Evolutionary conservation across 23 tunicate species (phyloP).

Genomic region (Halocynthia aurantium): DNA sequence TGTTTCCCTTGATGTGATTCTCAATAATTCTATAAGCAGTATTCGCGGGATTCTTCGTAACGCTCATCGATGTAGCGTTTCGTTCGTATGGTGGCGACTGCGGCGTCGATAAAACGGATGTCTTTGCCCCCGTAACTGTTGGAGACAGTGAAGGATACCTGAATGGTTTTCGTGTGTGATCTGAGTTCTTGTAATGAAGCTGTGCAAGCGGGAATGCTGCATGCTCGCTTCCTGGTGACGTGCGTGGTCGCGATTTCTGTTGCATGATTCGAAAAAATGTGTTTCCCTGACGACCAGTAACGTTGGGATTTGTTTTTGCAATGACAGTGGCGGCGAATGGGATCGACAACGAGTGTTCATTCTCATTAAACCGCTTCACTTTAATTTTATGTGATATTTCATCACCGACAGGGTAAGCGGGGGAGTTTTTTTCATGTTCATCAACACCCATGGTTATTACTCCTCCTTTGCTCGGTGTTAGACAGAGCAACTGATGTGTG

Average conservation of each 20-base stretch:
- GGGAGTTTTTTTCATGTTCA: neutral
- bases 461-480: slow-evolving; percentile 37
- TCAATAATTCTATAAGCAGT: slow-evolving; percentile 21
- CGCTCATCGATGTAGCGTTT: neutral
- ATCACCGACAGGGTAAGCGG: neutral
- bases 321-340: slow-evolving; percentile 24
- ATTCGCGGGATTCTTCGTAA: neutral
- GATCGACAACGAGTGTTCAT: slow-evolving; percentile 1
- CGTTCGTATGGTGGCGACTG: slow-evolving; percentile 9
- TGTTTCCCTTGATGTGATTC: slow-evolving; percentile 14
- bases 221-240: neutral
- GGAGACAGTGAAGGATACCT: slow-evolving; percentile 28
- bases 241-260: slow-evolving; percentile 2
- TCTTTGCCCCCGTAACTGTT: neutral
- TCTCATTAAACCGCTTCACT: slow-evolving; percentile 8
- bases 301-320: neutral
- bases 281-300: neutral
- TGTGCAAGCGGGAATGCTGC: slow-evolving; percentile 1
- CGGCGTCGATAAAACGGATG: neutral
- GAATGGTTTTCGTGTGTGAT: slow-evolving; percentile 20
- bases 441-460: slow-evolving; percentile 18
- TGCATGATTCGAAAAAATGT: slow-evolving; percentile 22
- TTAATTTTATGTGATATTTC: too few species aligned
- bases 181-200: slow-evolving; percentile 19
- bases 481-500: slow-evolving; percentile 42